Conservation (phyloP, 2,797 vertebrate species). For the Alosa sapidissima region DNA sequence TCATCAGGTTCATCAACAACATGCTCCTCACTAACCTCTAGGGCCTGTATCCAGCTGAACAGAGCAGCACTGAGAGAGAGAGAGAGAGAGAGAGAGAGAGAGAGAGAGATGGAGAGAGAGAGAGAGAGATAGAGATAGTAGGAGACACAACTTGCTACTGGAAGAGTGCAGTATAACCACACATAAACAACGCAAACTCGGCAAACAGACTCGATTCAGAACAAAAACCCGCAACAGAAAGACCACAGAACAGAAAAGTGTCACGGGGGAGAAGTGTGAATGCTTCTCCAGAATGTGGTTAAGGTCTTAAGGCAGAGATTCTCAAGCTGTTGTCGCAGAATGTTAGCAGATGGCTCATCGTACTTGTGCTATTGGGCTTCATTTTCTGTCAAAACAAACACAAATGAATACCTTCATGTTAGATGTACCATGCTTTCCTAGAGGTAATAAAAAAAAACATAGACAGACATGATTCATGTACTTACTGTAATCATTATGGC, state of each 20-base stretch:
- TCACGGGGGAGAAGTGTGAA: neutral
- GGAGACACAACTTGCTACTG: neutral
- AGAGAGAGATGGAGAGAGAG: neutral
- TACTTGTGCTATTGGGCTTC: neutral
- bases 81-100: neutral
- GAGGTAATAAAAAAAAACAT: neutral
- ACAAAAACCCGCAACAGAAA: neutral
- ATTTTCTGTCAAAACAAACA: too few relatives aligned
- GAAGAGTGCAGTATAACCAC: neutral
- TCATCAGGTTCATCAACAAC: neutral
- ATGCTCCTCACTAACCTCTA: neutral
- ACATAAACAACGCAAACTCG: neutral
- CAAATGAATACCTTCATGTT: neutral
- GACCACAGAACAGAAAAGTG: neutral
- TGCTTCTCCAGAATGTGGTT: neutral
- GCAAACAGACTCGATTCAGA: too few relatives aligned
- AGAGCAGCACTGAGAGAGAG: neutral
- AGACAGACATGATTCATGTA: neutral
- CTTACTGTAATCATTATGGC: neutral
- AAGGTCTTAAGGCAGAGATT: neutral
- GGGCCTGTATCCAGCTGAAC: neutral
- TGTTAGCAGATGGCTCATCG: too few relatives aligned
- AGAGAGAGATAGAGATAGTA: neutral
- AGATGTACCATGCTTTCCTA: neutral
- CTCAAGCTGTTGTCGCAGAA: neutral